phyloP scores from a whole-genome alignment of 2,113 vertebrate species.

The Aldabrachelys gigantea region DNA sequence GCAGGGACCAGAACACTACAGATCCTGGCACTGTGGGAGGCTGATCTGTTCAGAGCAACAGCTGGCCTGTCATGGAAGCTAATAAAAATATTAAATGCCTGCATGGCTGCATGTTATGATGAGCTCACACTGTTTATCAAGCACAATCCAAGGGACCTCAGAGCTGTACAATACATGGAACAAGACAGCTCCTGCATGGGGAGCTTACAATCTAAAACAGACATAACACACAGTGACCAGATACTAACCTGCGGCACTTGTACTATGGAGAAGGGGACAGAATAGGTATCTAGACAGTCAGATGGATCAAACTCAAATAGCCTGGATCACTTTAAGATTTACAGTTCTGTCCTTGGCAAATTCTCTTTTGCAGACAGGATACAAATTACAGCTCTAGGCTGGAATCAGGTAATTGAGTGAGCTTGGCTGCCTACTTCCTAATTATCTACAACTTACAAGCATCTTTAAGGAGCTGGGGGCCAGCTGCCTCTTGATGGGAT shows the following conservation, averaged over 20 bases:
- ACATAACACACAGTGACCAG: not conserved
- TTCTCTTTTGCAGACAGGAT: not conserved
- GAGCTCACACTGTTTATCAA: accelerated
- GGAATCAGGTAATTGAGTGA: constrained; percentile 36
- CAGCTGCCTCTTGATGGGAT: not conserved
- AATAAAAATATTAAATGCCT: accelerated
- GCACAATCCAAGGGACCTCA: accelerated
- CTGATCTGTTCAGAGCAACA: not conserved
- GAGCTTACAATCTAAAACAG: not conserved
- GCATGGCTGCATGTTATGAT: accelerated
- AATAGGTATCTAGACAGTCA: not conserved
- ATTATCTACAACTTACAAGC: constrained; percentile 23
- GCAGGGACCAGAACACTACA: not conserved
- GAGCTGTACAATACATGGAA: not conserved
- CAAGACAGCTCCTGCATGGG: not conserved
- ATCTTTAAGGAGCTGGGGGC: constrained; percentile 49
- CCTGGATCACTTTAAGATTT: not conserved
- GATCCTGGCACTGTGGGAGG: not conserved
- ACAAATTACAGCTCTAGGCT: not conserved
- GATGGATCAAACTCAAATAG: not conserved
- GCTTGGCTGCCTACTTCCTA: constrained; percentile 31
- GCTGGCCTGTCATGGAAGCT: not conserved
- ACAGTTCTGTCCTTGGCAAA: not conserved
- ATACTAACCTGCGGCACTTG: not conserved
- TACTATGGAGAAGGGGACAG: not conserved